Conservation (phyloP, 1,140 invertebrate genomes). For the Monochamus saltuarius region DNA sequence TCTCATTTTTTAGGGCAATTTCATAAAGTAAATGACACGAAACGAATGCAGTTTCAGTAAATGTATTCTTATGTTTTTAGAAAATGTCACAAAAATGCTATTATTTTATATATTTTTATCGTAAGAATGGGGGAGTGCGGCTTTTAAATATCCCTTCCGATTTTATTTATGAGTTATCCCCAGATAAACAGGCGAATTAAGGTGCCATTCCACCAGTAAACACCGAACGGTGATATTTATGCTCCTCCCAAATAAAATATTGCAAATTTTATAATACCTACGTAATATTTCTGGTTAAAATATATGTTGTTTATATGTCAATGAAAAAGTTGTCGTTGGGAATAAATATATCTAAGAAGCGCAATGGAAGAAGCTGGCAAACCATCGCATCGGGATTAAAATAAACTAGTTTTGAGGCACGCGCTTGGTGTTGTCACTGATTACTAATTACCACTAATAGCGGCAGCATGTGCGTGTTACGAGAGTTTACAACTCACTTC, state of each 20-base stretch:
- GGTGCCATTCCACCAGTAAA: neutral
- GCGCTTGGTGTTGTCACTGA: conserved; percentile 34
- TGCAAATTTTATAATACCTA: too few relatives aligned
- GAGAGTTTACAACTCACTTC: conserved; percentile 39
- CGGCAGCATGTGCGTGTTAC: conserved; percentile 39
- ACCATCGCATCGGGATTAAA: too few relatives aligned
- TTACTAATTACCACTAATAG: conserved; percentile 43
- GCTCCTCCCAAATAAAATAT: neutral
- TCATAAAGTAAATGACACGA: conserved; percentile 49
- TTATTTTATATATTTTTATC: conserved; percentile 18
- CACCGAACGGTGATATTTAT: neutral
- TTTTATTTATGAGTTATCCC: conserved; percentile 19
- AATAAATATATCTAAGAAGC: too few relatives aligned
- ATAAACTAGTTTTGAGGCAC: conserved; percentile 14
- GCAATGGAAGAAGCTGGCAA: too few relatives aligned
- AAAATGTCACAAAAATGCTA: conserved; percentile 17
- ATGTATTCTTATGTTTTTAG: conserved; percentile 42
- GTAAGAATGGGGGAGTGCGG: conserved; percentile 1
- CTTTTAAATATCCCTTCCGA: conserved; percentile 11
- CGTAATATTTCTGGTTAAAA: too few relatives aligned
- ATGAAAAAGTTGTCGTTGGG: too few relatives aligned
- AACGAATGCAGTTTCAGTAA: conserved; percentile 48
- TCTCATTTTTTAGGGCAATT: conserved; percentile 47
- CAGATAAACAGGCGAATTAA: conserved; percentile 5
- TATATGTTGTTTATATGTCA: too few relatives aligned